Evolutionary conservation across 2,113 vertebrate genomes (phyloP).

Genomic region (Callaeas wilsoni): DNA sequence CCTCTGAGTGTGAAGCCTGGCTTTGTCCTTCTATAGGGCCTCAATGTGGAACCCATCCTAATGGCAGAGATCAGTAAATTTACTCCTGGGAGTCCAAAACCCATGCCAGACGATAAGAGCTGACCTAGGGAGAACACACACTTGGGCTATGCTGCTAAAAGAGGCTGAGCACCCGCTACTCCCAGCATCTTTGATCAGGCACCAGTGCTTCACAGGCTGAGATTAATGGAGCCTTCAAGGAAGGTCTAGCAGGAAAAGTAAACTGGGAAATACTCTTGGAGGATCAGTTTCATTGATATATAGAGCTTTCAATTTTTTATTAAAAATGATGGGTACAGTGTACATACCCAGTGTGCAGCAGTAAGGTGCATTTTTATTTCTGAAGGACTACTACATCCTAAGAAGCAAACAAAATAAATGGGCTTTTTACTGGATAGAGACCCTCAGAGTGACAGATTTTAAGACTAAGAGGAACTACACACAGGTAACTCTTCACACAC

Average conservation of each 20-base stretch:
- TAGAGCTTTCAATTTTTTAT: not conserved
- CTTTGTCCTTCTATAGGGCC: not conserved
- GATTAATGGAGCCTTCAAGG: not conserved
- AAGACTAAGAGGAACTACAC: not conserved
- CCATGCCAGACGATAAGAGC: accelerated
- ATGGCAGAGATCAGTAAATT: not conserved
- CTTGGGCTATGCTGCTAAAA: not conserved
- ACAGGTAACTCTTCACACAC: not conserved
- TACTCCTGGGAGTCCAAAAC: not conserved
- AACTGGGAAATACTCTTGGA: not conserved
- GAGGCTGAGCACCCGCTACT: not conserved
- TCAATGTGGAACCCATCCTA: not conserved
- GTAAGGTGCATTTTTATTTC: not conserved
- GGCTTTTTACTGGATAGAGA: not conserved
- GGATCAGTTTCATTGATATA: not conserved
- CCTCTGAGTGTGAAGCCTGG: not conserved
- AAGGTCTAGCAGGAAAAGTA: not conserved
- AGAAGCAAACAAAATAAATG: not conserved
- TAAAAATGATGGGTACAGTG: accelerated
- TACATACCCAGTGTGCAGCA: not conserved
- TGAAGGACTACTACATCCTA: not conserved
- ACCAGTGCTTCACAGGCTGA: not conserved
- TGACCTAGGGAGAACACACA: not conserved
- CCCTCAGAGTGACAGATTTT: not conserved
- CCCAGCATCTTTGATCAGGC: not conserved